Evolutionary conservation across 2,113 vertebrate genomes (phyloP).

Genomic region (Hippopotamus amphibius): DNA sequence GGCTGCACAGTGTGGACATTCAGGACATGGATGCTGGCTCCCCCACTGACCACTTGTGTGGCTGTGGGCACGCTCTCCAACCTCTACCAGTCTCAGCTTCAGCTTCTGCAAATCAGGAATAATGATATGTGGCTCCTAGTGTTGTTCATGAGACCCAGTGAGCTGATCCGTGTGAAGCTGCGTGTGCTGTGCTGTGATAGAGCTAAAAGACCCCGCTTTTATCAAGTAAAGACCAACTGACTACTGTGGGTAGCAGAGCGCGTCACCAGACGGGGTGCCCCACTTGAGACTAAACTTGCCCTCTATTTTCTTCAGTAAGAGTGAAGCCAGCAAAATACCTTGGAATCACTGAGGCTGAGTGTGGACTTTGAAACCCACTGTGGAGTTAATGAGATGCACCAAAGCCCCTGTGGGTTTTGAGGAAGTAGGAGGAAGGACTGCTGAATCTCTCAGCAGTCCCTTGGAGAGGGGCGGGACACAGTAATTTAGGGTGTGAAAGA

Average conservation of each 20-base stretch:
- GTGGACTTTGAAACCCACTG: background rate
- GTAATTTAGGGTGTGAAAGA: background rate
- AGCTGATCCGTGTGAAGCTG: constrained; percentile 5
- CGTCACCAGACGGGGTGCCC: background rate
- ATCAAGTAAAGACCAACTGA: background rate
- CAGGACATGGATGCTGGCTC: background rate
- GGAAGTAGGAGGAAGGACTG: background rate
- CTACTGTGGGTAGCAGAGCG: background rate
- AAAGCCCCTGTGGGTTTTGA: background rate
- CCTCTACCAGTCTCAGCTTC: background rate
- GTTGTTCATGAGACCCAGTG: background rate
- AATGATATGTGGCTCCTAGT: background rate
- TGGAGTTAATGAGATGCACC: background rate
- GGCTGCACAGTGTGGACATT: background rate
- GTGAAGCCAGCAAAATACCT: background rate
- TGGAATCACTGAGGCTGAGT: background rate
- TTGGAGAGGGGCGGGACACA: background rate
- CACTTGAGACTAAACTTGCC: background rate
- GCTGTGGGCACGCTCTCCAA: background rate
- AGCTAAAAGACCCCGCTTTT: background rate
- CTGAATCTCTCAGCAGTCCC: background rate
- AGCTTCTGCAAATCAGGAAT: background rate
- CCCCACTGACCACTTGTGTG: background rate
- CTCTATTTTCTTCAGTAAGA: background rate
- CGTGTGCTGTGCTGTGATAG: background rate